Percentiles rank a stretch among this genome's conserved stretches.
These are phyloP conservation scores for Ips typographus DNA, from an alignment of 1,140 invertebrate species.

Conservation along the genomic window DNA sequence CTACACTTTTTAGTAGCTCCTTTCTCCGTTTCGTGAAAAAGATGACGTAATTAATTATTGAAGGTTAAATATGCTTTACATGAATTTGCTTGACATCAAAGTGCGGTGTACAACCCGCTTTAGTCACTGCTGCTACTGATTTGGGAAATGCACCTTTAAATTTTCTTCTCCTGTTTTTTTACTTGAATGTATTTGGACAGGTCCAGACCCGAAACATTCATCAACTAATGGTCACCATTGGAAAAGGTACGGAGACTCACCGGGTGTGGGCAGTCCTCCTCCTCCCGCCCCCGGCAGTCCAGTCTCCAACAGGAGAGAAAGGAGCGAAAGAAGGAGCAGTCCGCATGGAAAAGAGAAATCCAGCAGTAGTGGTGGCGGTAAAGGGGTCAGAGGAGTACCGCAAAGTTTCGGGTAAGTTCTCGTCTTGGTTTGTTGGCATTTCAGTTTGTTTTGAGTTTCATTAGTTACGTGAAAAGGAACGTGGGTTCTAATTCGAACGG, in stretches of 20 bases:
- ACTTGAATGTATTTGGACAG: not conserved
- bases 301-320: slow-evolving; percentile 51
- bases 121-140: too few species aligned
- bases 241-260: slow-evolving; percentile 55
- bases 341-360: slow-evolving; percentile 50
- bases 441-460: not conserved
- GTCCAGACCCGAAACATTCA: slow-evolving; percentile 17
- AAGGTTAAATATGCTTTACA: too few species aligned
- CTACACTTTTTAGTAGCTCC: too few species aligned
- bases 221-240: slow-evolving; percentile 30
- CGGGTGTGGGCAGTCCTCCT: slow-evolving; percentile 55
- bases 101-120: too few species aligned
- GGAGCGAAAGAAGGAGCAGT: slow-evolving; percentile 46
- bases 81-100: too few species aligned
- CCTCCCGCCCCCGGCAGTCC: slow-evolving; percentile 54
- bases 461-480: not conserved
- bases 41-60: too few species aligned
- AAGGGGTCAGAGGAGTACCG: slow-evolving; percentile 58
- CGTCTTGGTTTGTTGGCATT: not conserved
- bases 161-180: too few species aligned
- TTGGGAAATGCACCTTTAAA: too few species aligned
- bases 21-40: too few species aligned
- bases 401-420: slow-evolving; percentile 43
- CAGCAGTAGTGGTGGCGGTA: slow-evolving; percentile 18
- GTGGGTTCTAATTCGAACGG: slow-evolving; percentile 12